These are phyloP conservation scores for Triplophysa tibetana DNA, from an alignment of 2,113 vertebrate species.

Conservation along the genomic window DNA sequence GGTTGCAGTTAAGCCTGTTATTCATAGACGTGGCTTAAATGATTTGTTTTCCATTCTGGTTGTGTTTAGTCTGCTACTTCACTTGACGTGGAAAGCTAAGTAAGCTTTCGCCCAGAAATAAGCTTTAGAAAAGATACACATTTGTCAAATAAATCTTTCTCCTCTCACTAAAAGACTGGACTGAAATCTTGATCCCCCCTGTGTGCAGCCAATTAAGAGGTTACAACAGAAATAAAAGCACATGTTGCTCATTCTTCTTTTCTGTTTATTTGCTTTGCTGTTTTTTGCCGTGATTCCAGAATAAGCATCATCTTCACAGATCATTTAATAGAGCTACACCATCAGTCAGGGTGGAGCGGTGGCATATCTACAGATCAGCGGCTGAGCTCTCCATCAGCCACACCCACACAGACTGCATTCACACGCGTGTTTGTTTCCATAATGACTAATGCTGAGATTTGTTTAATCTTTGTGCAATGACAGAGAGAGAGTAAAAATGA, in stretches of 20 bases:
- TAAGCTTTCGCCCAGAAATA: constrained; percentile 24
- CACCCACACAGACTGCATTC: not conserved
- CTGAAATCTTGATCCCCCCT: constrained; percentile 56
- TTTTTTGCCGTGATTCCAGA: constrained; percentile 62
- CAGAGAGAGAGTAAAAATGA: not conserved
- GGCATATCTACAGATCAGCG: constrained; percentile 23
- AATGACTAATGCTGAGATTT: no score
- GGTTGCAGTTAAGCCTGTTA: constrained; percentile 19
- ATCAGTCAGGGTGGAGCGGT: constrained; percentile 73
- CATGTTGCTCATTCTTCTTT: constrained; percentile 55
- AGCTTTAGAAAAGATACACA: constrained; percentile 51
- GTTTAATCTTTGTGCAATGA: no score
- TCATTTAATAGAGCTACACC: constrained; percentile 76
- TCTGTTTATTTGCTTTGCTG: constrained; percentile 20
- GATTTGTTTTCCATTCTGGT: not conserved
- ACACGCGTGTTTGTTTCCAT: no score
- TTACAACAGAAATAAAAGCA: constrained; percentile 67
- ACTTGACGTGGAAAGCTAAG: constrained; percentile 2
- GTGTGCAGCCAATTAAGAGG: constrained; percentile 59
- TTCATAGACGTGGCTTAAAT: constrained; percentile 7
- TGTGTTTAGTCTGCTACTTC: constrained; percentile 32
- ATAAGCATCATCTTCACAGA: constrained; percentile 73
- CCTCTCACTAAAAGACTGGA: constrained; percentile 61
- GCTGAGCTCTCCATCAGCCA: constrained; percentile 3
- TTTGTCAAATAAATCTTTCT: constrained; percentile 70